Conservation (phyloP, 2,888 invertebrate species). For the Icerya purchasi region DNA sequence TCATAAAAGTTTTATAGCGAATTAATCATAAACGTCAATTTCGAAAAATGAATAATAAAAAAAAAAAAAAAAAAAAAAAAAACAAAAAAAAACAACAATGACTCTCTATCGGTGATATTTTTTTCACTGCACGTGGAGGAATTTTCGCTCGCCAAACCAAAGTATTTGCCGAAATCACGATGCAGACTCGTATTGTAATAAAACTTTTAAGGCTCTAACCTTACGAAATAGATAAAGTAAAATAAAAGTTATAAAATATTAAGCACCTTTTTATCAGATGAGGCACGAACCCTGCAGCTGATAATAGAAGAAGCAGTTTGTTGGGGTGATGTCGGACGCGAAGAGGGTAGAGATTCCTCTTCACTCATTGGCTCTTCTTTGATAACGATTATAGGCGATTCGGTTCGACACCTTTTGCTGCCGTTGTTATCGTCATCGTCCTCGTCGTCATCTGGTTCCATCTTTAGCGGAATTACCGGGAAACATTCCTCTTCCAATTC, state of each 20-base stretch:
- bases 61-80: background rate
- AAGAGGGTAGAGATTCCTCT: conserved; percentile 42
- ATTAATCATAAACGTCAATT: background rate
- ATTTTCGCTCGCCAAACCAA: conserved; percentile 1
- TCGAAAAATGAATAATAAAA: background rate
- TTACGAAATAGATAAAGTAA: too few relatives aligned
- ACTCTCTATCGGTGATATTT: conserved; percentile 9
- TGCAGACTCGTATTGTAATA: too few relatives aligned
- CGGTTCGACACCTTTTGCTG: conserved; percentile 21
- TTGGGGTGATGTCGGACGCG: conserved; percentile 37
- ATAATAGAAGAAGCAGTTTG: conserved; percentile 12
- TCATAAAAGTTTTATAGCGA: background rate
- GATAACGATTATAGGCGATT: conserved; percentile 21
- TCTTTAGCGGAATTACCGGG: conserved; percentile 52
- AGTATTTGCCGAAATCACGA: background rate
- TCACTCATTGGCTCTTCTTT: conserved; percentile 56
- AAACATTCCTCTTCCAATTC: conserved; percentile 83
- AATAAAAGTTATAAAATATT: too few relatives aligned
- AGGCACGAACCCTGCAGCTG: too few relatives aligned
- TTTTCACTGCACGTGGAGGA: too few relatives aligned
- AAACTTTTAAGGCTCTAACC: too few relatives aligned
- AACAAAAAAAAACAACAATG: background rate
- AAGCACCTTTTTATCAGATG: too few relatives aligned
- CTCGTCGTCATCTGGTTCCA: conserved; percentile 27
- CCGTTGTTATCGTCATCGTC: conserved; percentile 23